Percentiles rank a stretch among this genome's conserved stretches.
Conservation (phyloP, 2,888 invertebrate species). For the Copidosoma aretas region DNA sequence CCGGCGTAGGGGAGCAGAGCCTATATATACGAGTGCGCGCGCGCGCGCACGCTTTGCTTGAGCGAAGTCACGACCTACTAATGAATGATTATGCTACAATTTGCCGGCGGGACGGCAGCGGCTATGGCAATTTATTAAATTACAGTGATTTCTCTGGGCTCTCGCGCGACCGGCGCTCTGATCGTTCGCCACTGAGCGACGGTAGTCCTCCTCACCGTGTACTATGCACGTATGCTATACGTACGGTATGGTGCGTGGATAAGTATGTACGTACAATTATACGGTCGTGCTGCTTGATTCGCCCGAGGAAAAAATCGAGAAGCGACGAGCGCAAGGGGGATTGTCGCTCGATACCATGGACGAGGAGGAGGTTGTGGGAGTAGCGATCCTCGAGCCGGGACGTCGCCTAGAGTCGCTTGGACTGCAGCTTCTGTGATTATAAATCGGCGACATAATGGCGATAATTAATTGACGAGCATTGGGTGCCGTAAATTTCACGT, state of each 20-base stretch:
- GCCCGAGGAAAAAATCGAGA: conserved; percentile 11
- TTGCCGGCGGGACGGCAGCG: conserved; percentile 46
- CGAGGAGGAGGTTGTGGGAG: not conserved
- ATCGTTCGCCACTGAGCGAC: conserved; percentile 2
- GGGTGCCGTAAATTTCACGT: not conserved
- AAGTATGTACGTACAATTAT: too few species aligned
- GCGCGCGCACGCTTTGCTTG: not conserved
- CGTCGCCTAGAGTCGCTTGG: not conserved
- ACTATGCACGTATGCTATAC: conserved; percentile 39
- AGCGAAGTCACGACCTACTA: conserved; percentile 61
- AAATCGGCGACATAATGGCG: conserved; percentile 13
- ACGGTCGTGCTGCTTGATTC: conserved; percentile 21
- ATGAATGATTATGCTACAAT: conserved; percentile 62
- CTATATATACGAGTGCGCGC: too few species aligned
- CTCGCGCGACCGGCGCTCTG: conserved; percentile 36
- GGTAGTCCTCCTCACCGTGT: conserved; percentile 27
- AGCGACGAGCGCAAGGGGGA: not conserved
- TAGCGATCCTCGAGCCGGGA: not conserved
- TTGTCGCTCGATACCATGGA: not conserved
- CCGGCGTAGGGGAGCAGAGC: too few species aligned
- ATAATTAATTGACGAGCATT: conserved; percentile 23
- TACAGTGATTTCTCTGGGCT: conserved; percentile 56
- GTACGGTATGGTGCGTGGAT: not conserved
- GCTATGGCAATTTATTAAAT: conserved; percentile 61
- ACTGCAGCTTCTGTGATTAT: conserved; percentile 8